Base-by-base conservation (phyloP, 2,113 vertebrate genomes). In the human (Homo sapiens) region DNA sequence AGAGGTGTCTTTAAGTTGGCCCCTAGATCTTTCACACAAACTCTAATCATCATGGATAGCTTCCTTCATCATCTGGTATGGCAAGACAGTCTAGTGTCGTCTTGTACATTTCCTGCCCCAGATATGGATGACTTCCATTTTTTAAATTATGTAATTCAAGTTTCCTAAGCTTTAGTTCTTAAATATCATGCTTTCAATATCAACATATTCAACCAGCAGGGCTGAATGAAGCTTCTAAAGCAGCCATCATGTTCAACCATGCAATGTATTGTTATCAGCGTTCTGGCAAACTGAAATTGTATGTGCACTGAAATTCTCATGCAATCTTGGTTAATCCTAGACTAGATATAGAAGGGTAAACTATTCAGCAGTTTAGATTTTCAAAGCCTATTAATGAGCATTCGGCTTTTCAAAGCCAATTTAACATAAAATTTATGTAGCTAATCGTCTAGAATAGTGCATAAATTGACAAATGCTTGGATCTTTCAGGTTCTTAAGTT, bases 381-480 rank as follows among this genome's bases (percentile, higher is more conserved):
- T 78, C 40, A 96, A 96, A 97, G 35, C 30, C 78, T 97, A 64
- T 80, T 96, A 90, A 73, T 61, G 25, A 87, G 17, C 35, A 73
- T 52, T 40, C 32, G 93, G 57, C 48, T 92, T 90, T 81, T 79
- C 64, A 92, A 95, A 61, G 61, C 5, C 78, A 87, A 27, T 59
- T 50, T 72, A 91, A 85, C 50, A 91, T 93, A 93, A 93, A 89
- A 95, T 73, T 38, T 38, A 75, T 79, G 7, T 83, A 96, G 48
- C 40, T 27, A 1, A 90, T 94, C 43, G 76, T 52, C 68, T 61
- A 64, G 45, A 89, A 80, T 22, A 89, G 10, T 72, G 16, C 91
- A 81, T 25, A 86, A 27, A 72, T 68, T 96, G 18, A 88, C 52
- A 87, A 97, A 93, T 50, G 27, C 12, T 25, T 89, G 35, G 43